Conservation (phyloP, 2,797 vertebrate species). For the Sebastes variabilis region DNA sequence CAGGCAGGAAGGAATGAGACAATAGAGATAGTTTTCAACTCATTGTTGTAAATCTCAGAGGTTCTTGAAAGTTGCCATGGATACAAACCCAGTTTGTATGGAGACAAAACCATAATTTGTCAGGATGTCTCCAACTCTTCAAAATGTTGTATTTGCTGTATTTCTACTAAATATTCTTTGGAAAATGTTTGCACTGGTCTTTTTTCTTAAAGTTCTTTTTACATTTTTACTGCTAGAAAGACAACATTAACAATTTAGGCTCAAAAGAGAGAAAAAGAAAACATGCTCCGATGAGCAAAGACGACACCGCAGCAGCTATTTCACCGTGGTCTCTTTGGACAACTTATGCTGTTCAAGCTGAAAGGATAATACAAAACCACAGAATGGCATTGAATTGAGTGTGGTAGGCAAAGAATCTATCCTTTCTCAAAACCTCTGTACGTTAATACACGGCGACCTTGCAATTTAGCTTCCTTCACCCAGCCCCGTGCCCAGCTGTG, state of each 20-base stretch:
- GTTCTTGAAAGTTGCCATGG: slow-evolving; percentile 74
- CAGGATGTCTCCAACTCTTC: slow-evolving; percentile 39
- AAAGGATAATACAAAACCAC: slow-evolving; percentile 54
- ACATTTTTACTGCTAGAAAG: background rate
- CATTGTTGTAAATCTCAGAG: slow-evolving; percentile 52
- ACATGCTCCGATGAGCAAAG: slow-evolving; percentile 29
- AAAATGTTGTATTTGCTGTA: slow-evolving; percentile 25
- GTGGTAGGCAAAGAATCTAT: slow-evolving; percentile 57
- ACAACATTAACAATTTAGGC: slow-evolving; percentile 11
- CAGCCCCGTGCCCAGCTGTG: slow-evolving; percentile 65
- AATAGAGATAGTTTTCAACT: slow-evolving; percentile 63
- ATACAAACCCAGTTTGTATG: slow-evolving; percentile 59
- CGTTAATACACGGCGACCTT: slow-evolving; percentile 71
- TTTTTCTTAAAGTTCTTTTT: background rate
- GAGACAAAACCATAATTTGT: slow-evolving; percentile 38
- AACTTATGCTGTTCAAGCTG: slow-evolving; percentile 54
- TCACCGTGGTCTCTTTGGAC: slow-evolving; percentile 19
- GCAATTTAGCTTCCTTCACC: slow-evolving; percentile 69
- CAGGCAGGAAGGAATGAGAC: slow-evolving; percentile 48
- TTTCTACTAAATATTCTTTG: slow-evolving; percentile 21
- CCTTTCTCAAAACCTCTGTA: slow-evolving; percentile 66
- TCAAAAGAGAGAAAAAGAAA: slow-evolving; percentile 5
- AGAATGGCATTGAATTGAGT: slow-evolving; percentile 49
- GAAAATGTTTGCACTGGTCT: slow-evolving; percentile 17
- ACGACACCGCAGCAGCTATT: slow-evolving; percentile 21